Percentiles rank a stretch among this genome's conserved stretches.
Conservation (phyloP, 1,140 invertebrate genomes). For the Anastatus disparis region DNA sequence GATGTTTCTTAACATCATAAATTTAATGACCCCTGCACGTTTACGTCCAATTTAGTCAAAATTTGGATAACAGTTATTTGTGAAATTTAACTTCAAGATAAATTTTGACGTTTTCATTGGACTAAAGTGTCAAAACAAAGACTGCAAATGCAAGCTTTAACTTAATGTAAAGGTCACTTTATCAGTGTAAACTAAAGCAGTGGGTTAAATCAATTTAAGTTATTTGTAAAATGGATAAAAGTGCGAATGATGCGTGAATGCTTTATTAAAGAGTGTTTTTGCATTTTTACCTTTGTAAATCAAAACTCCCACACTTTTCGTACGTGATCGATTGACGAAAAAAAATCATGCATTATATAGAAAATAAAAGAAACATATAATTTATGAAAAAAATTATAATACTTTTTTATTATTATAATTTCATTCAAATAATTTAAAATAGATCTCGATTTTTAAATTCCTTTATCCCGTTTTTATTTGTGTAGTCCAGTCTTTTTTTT, state of each 20-base stretch:
- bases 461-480: too few species aligned
- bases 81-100: slow-evolving; percentile 20
- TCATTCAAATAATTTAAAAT: too few species aligned
- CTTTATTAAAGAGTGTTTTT: slow-evolving; percentile 38
- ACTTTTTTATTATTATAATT: too few species aligned
- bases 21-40: slow-evolving; percentile 4
- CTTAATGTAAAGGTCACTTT: background rate
- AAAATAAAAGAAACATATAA: background rate
- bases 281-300: slow-evolving; percentile 39
- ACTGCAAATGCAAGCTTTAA: background rate
- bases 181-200: slow-evolving; percentile 9
- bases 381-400: background rate
- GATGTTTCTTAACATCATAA: slow-evolving; percentile 21
- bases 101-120: slow-evolving; percentile 10
- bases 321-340: background rate
- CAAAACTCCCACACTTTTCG: slow-evolving; percentile 14
- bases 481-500: too few species aligned
- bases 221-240: slow-evolving; percentile 45
- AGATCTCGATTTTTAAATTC: too few species aligned
- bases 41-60: background rate
- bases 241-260: slow-evolving; percentile 46
- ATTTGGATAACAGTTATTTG: background rate
- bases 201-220: slow-evolving; percentile 34
- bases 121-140: slow-evolving; percentile 12
- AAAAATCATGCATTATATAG: background rate